Evolutionary conservation across 2,797 vertebrate species (phyloP).

Genomic region (Chaetodon trifasciatus): DNA sequence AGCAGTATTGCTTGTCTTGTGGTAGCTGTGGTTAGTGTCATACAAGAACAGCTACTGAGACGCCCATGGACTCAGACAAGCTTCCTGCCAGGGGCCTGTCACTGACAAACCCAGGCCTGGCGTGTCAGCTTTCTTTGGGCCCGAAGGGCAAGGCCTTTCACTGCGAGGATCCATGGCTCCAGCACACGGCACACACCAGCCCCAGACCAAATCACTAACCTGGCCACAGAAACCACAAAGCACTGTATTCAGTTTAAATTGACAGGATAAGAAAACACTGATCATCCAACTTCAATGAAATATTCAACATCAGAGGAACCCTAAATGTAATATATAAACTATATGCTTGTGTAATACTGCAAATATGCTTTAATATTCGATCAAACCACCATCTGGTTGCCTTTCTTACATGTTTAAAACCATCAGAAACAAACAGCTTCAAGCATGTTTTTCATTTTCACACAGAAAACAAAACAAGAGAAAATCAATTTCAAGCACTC

Average conservation of each 20-base stretch:
- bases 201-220: slow-evolving; percentile 60
- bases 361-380: slow-evolving; percentile 52
- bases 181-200: slow-evolving; percentile 49
- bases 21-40: slow-evolving; percentile 80
- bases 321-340: slow-evolving; percentile 48
- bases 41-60: slow-evolving; percentile 76
- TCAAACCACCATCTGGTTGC: slow-evolving; percentile 38
- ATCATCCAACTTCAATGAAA: slow-evolving; percentile 69
- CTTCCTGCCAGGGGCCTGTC: slow-evolving; percentile 70
- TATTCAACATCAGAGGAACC: slow-evolving; percentile 68
- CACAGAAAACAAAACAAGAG: slow-evolving; percentile 22
- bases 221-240: slow-evolving; percentile 72
- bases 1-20: slow-evolving; percentile 70
- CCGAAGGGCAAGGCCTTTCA: slow-evolving; percentile 71
- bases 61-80: slow-evolving; percentile 64
- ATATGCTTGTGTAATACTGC: slow-evolving; percentile 34
- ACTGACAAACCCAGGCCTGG: slow-evolving; percentile 68
- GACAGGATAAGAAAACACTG: slow-evolving; percentile 62
- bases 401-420: slow-evolving; percentile 28
- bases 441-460: slow-evolving; percentile 42
- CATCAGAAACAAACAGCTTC: slow-evolving; percentile 35
- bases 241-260: slow-evolving; percentile 71
- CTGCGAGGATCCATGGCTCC: slow-evolving; percentile 60
- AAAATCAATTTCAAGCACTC: slow-evolving; percentile 19
- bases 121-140: slow-evolving; percentile 75